A percentile compares a stretch with the other conserved stretches of the same genome.
phyloP scores from a whole-genome alignment of 2,113 vertebrate genomes.

The Asarcornis scutulata region DNA sequence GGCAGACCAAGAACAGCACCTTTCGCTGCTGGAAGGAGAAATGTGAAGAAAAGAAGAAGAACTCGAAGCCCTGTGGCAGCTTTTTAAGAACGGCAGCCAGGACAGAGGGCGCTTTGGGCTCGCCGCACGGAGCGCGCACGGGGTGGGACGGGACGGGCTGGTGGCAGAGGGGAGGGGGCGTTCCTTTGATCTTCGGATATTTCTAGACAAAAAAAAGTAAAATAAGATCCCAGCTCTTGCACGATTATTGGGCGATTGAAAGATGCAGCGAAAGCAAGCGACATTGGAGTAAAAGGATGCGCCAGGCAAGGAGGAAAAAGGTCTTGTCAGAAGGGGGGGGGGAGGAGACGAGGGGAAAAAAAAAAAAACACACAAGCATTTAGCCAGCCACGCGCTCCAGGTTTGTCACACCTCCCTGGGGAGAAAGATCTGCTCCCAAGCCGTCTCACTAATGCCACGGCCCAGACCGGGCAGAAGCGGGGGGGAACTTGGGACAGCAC shows the following conservation, averaged over 20 bases:
- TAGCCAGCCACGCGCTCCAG: conserved; percentile 39
- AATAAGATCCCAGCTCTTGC: conserved; percentile 68
- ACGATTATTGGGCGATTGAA: conserved; percentile 52
- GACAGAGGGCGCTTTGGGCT: background rate
- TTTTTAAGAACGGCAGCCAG: background rate
- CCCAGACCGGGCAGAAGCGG: background rate
- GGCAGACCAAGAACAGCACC: background rate
- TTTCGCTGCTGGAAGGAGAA: background rate
- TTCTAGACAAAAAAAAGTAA: conserved; percentile 64
- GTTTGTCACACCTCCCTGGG: conserved; percentile 27
- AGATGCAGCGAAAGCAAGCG: conserved; percentile 72
- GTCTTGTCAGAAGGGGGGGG: background rate
- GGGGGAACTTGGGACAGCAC: background rate
- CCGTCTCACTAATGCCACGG: background rate
- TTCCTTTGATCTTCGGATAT: conserved; percentile 42
- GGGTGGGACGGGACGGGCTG: background rate
- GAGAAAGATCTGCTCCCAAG: background rate
- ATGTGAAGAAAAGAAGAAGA: background rate
- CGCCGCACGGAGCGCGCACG: background rate
- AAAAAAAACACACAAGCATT: conserved; percentile 20
- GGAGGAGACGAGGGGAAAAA: background rate
- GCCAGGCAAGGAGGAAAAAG: conserved; percentile 62
- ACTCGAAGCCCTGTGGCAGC: background rate
- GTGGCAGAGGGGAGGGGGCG: background rate
- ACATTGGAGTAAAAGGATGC: conserved; percentile 58